Base-by-base conservation (phyloP, 2,797 vertebrate species). In the Odontamblyopus rebecca region DNA sequence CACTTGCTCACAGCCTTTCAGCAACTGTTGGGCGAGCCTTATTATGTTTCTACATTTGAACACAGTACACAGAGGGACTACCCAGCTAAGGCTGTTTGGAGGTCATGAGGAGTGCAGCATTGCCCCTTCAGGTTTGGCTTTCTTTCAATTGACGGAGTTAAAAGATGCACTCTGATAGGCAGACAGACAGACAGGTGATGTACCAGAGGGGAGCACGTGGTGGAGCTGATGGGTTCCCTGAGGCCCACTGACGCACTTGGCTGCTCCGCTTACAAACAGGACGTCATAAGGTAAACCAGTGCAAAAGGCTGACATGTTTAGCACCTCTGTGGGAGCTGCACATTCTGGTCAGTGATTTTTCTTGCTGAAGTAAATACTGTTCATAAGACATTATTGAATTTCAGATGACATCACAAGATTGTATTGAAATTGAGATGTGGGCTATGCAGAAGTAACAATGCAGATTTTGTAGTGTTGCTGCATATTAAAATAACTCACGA, bases 181-280 rank as follows among this genome's bases (percentile, higher is more conserved):
- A 82, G 82, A 76, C 54, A 66, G 81, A 82, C 63, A 85, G 87
- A 86, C 83, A 56, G 82, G 65, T 35, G 29, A 61, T 9, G 80
- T 19, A 60, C 75, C 75, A 77, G 57, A 80, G 30, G 19, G 13
- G 74, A 79, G 53, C 53, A 76, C 69, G 48, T 62, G 23, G 1
- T 15, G 62, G 38, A 64, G 80, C 60, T 82, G 82, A 87, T 89
- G 71, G 74, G 85, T 86, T 84, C 75, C 68, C 77, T 41, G 80
- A 82, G 78, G 84, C 74, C 67, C 60, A 72, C 70, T 71, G 78
- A 78, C 67, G 77, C 79, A 73, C 64, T 82, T 82, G 11, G 29
- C 65, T 63, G 69, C 41, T 53, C 29, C 29, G 53, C 62, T 35
- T 73, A 69, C 51, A 23, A 70, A 32, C 66, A 83, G 50, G 82